These are phyloP conservation scores for Leucophenga maculata DNA, from an alignment of 2,888 invertebrate genomes.

Conservation along the genomic window DNA sequence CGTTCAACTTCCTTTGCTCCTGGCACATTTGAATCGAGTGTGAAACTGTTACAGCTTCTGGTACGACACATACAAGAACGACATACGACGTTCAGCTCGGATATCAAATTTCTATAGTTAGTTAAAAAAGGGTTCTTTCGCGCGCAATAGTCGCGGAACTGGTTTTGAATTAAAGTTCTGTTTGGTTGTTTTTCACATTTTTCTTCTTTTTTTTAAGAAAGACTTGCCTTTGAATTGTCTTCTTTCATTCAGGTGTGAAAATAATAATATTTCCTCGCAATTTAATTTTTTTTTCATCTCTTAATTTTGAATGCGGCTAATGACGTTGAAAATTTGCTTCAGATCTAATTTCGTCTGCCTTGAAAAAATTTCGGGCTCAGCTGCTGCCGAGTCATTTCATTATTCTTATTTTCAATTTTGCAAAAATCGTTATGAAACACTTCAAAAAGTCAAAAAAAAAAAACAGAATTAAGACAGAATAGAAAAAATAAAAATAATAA, in stretches of 20 bases:
- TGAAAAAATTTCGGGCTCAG: conserved; percentile 25
- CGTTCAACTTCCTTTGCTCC: too few relatives aligned
- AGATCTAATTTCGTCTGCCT: background rate
- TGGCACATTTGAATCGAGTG: too few relatives aligned
- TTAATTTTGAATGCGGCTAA: conserved; percentile 54
- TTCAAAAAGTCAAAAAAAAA: background rate
- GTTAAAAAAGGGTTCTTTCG: too few relatives aligned
- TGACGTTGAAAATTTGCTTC: conserved; percentile 51
- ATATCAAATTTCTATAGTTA: background rate
- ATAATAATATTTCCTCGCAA: conserved; percentile 30
- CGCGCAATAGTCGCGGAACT: conserved; percentile 36
- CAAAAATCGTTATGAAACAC: too few relatives aligned
- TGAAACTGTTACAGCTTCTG: too few relatives aligned
- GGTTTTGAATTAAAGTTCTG: conserved; percentile 59
- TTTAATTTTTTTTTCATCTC: conserved; percentile 2
- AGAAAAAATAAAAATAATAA: conserved; percentile 20
- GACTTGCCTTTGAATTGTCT: conserved; percentile 36
- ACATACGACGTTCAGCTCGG: background rate
- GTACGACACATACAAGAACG: too few relatives aligned
- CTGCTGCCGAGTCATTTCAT: background rate
- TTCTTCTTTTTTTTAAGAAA: conserved; percentile 6
- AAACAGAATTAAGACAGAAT: background rate
- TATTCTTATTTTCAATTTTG: too few relatives aligned
- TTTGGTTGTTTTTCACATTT: conserved; percentile 12
- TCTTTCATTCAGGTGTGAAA: conserved; percentile 62